A percentile compares a stretch with the other conserved stretches of the same genome.
Conservation (phyloP, 2,888 invertebrate genomes). For the Dascillus cervinus region DNA sequence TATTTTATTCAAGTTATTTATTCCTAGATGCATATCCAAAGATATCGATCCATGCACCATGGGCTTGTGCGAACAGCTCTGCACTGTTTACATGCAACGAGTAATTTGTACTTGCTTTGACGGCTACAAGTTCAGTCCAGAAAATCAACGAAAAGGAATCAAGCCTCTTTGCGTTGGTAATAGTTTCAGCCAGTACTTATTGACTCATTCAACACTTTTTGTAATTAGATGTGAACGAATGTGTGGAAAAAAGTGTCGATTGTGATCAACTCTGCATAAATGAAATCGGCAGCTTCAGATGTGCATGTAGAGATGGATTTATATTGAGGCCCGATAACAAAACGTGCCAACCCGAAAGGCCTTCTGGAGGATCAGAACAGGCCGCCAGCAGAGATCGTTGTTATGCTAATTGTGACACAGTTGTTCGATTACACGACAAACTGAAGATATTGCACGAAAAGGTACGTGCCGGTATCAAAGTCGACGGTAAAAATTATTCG, state of each 20-base stretch:
- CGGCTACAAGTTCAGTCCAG: constrained; percentile 54
- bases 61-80: constrained; percentile 58
- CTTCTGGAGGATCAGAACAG: constrained; percentile 16
- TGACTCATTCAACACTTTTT: not conserved
- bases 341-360: constrained; percentile 44
- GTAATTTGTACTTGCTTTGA: constrained; percentile 59
- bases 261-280: constrained; percentile 60
- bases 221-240: constrained; percentile 50
- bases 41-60: constrained; percentile 56
- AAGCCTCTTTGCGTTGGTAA: constrained; percentile 57
- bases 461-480: too few species aligned
- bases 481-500: too few species aligned
- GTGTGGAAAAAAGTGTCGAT: constrained; percentile 46
- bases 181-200: constrained; percentile 7
- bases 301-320: constrained; percentile 51
- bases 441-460: constrained; percentile 48
- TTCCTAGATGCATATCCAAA: constrained; percentile 54
- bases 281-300: constrained; percentile 51
- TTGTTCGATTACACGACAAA: constrained; percentile 51
- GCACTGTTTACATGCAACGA: constrained; percentile 52
- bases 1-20: too few species aligned
- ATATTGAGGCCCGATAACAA: constrained; percentile 49
- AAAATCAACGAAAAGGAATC: constrained; percentile 49
- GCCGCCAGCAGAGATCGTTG: constrained; percentile 49
- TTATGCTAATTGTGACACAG: constrained; percentile 55